Evolutionary conservation across 2,113 vertebrate genomes (phyloP).

Genomic region (Zosterops japonicus): DNA sequence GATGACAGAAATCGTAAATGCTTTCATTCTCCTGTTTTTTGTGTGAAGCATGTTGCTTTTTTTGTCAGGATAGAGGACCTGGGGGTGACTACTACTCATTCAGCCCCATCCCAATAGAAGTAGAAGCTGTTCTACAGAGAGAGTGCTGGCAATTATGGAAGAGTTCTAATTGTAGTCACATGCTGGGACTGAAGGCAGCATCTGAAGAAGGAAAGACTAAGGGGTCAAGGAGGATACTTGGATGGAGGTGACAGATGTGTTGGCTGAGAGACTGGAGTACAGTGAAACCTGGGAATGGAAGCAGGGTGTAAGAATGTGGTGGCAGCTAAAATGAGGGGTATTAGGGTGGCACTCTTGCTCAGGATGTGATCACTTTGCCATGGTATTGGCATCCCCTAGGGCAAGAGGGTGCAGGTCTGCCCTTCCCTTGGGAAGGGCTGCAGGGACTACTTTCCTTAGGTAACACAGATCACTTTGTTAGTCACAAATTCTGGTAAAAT

Average conservation of each 20-base stretch:
- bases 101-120: not conserved
- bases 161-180: not conserved
- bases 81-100: not conserved
- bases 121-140: not conserved
- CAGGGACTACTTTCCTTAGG: accelerated
- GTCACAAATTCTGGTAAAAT: not conserved
- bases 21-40: not conserved
- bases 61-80: not conserved
- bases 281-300: not conserved
- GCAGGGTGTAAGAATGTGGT: accelerated
- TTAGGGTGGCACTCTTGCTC: not conserved
- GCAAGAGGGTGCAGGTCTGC: accelerated
- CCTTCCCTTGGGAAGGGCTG: not conserved
- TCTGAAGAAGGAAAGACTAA: not conserved
- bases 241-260: accelerated
- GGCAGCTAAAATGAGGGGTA: not conserved
- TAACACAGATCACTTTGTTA: accelerated
- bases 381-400: too few species aligned
- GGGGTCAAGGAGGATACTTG: not conserved
- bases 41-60: not conserved
- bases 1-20: not conserved
- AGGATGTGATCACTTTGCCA: accelerated
- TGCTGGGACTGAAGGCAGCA: not conserved
- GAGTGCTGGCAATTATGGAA: not conserved
- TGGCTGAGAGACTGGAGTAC: not conserved